Percentiles rank a stretch among this genome's conserved stretches.
These are phyloP conservation scores for western clawed frog (Xenopus tropicalis) DNA, from an alignment of 2,113 vertebrate species.

Conservation along the genomic window DNA sequence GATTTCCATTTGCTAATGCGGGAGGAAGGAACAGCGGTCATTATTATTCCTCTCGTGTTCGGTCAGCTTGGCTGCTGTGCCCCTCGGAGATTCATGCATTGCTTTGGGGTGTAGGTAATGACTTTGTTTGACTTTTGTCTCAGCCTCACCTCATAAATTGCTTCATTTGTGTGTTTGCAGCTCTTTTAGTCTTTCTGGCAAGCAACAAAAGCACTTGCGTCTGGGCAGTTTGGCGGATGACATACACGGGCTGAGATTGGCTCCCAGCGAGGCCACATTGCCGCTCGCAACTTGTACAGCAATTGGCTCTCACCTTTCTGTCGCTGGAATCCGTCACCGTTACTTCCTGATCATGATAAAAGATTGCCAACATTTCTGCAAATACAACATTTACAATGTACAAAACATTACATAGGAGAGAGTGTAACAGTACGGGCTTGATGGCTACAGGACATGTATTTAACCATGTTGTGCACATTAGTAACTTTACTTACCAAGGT, in stretches of 20 bases:
- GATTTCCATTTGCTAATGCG: too few relatives aligned
- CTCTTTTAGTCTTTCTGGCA: slow-evolving; percentile 14
- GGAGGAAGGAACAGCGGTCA: too few relatives aligned
- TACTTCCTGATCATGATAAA: slow-evolving; percentile 21
- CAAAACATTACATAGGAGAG: background rate
- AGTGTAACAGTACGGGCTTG: background rate
- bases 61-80: too few relatives aligned
- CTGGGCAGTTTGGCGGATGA: background rate
- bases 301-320: background rate
- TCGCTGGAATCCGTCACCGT: slow-evolving; percentile 23
- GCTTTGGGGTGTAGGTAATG: background rate
- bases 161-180: slow-evolving; percentile 23
- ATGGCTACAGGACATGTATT: background rate
- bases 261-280: slow-evolving; percentile 4
- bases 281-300: background rate
- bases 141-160: slow-evolving; percentile 26
- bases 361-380: slow-evolving; percentile 14
- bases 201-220: background rate
- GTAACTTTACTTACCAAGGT: too few relatives aligned
- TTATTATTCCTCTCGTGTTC: too few relatives aligned
- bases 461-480: too few relatives aligned
- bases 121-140: background rate
- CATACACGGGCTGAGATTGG: background rate
- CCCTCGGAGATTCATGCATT: background rate
- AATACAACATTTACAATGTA: slow-evolving; percentile 1